phyloP scores from a whole-genome alignment of 2,888 invertebrate species.

The Polietes domitor region DNA sequence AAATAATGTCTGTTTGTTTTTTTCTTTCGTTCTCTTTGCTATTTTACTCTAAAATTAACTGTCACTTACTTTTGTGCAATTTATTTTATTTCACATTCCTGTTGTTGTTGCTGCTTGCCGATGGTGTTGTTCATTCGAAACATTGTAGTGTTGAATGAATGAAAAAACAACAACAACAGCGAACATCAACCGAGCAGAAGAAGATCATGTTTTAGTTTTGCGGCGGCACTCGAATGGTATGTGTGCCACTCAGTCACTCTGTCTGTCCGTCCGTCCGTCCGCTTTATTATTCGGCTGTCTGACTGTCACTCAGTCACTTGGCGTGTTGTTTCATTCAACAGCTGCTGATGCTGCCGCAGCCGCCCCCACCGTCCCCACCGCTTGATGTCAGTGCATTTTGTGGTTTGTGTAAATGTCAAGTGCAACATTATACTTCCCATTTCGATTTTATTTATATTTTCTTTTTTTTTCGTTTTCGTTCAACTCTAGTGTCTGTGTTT shows the following conservation, averaged over 20 bases:
- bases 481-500: conserved; percentile 20
- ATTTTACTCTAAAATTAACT: conserved; percentile 41
- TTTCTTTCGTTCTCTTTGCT: conserved; percentile 11
- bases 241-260: not conserved
- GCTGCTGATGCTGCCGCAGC: conserved; percentile 2
- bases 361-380: not conserved
- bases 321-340: conserved; percentile 8
- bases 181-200: conserved; percentile 17
- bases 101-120: not conserved
- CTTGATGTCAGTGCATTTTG: conserved; percentile 29
- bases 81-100: conserved; percentile 20
- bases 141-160: conserved; percentile 1
- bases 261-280: not conserved
- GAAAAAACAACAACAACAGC: conserved; percentile 9
- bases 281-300: not conserved
- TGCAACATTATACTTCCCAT: conserved; percentile 64
- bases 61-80: conserved; percentile 34
- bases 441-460: conserved; percentile 29
- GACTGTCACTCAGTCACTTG: conserved; percentile 21
- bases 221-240: not conserved
- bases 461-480: not conserved
- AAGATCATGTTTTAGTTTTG: conserved; percentile 40
- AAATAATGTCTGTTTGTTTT: not conserved
- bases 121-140: conserved; percentile 11
- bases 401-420: conserved; percentile 61